Percentiles rank a stretch among this genome's conserved stretches.
Evolutionary conservation across 2,797 vertebrate species (phyloP).

Genomic region (Picus viridis): DNA sequence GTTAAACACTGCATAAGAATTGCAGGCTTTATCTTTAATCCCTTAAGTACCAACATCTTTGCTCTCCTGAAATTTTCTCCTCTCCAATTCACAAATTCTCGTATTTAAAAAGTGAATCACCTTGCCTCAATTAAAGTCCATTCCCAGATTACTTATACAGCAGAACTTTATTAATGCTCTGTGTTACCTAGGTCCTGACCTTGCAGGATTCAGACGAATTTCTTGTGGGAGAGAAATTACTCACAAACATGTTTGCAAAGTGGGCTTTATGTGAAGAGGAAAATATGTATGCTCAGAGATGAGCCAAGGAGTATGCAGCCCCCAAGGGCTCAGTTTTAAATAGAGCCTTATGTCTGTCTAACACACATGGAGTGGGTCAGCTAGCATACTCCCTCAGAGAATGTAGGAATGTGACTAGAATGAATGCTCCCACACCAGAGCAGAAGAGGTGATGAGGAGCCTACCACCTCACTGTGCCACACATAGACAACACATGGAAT

Average conservation of each 20-base stretch:
- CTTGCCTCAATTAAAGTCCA: neutral
- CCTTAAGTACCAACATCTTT: conserved; percentile 25
- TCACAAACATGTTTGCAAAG: neutral
- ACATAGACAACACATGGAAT: accelerated
- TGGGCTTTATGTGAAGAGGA: neutral
- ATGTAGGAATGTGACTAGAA: neutral
- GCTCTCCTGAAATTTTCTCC: neutral
- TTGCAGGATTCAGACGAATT: neutral
- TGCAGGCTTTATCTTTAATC: conserved; percentile 28
- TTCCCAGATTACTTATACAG: neutral
- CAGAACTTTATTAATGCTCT: neutral
- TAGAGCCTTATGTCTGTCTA: accelerated
- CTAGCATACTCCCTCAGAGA: accelerated
- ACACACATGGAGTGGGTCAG: accelerated
- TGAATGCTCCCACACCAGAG: neutral
- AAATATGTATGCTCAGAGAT: neutral
- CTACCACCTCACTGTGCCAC: accelerated
- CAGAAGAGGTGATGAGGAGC: accelerated
- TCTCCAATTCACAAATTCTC: neutral
- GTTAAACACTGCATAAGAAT: neutral
- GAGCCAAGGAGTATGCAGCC: neutral
- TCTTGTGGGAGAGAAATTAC: neutral
- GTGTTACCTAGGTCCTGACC: neutral
- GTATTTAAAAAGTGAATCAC: neutral
- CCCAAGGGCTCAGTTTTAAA: neutral